A percentile compares a stretch with the other conserved stretches of the same genome.
phyloP scores from a whole-genome alignment of 2,113 vertebrate genomes.

The Piaya cayana region DNA sequence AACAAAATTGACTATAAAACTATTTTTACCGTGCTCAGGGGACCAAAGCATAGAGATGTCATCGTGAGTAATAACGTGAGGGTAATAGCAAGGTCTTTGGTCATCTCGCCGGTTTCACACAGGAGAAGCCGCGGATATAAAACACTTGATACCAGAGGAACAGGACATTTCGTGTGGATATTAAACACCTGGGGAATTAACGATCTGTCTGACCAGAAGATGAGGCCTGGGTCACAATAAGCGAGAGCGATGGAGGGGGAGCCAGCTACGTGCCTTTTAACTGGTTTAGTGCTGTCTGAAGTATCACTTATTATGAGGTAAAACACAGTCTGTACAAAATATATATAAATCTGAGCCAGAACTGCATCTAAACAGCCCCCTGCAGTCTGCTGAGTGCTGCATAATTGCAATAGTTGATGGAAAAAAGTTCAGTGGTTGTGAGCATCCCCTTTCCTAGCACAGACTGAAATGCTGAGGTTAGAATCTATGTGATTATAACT shows the following conservation, averaged over 20 bases:
- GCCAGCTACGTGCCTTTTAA: not conserved
- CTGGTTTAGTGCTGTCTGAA: not conserved
- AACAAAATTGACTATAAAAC: constrained; percentile 68
- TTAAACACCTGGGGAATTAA: constrained; percentile 61
- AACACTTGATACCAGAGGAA: constrained; percentile 39
- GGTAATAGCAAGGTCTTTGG: constrained; percentile 67
- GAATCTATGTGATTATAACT: not conserved
- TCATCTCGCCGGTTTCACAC: constrained; percentile 57
- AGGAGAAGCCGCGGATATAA: constrained; percentile 46
- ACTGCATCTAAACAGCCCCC: not conserved
- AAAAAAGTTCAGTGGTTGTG: not conserved
- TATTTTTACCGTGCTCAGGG: constrained; percentile 50
- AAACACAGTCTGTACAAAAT: not conserved
- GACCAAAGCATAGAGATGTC: constrained; percentile 56
- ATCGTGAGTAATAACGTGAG: constrained; percentile 52
- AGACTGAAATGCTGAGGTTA: not conserved
- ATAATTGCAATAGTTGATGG: not conserved
- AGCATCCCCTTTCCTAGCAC: not conserved
- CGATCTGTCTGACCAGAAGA: constrained; percentile 31
- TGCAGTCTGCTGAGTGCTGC: not conserved
- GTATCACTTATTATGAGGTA: not conserved
- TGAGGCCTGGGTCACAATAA: constrained; percentile 13
- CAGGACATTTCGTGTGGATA: constrained; percentile 41
- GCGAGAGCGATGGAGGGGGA: not conserved
- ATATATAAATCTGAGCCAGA: not conserved